Percentiles rank a stretch among this genome's conserved stretches.
Evolutionary conservation across 2,888 invertebrate species (phyloP).

Genomic region (Andrena bicolor): DNA sequence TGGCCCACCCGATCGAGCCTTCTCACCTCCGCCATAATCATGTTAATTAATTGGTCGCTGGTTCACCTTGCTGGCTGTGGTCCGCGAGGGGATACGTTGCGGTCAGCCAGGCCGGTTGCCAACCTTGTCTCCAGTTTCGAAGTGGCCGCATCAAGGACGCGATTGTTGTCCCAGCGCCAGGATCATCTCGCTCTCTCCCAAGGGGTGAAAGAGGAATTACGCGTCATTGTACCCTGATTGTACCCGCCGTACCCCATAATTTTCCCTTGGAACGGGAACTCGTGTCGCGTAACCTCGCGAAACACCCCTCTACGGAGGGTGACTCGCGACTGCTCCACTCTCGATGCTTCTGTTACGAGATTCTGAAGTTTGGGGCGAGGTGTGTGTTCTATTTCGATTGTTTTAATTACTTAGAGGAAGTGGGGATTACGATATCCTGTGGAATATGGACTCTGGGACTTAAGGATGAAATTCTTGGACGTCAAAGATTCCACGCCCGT

Average conservation of each 20-base stretch:
- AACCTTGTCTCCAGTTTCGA: slow-evolving; percentile 46
- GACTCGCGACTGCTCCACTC: too few species aligned
- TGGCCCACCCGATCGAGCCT: slow-evolving; percentile 60
- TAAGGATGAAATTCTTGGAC: too few species aligned
- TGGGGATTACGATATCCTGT: too few species aligned
- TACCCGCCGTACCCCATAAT: not conserved
- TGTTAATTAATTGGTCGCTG: slow-evolving; percentile 68
- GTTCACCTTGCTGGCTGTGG: slow-evolving; percentile 59
- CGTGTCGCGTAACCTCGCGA: not conserved
- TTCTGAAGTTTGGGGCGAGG: too few species aligned
- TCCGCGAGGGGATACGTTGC: slow-evolving; percentile 59
- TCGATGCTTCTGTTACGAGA: too few species aligned
- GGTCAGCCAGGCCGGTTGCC: slow-evolving; percentile 52
- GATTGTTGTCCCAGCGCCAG: slow-evolving; percentile 42
- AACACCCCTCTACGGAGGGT: not conserved
- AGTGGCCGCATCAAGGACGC: slow-evolving; percentile 29
- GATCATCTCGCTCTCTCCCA: slow-evolving; percentile 29
- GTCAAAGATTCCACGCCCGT: too few species aligned
- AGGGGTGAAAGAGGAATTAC: slow-evolving; percentile 28
- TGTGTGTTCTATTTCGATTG: too few species aligned
- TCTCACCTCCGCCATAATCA: slow-evolving; percentile 69
- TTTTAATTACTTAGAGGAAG: too few species aligned
- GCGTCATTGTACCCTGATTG: slow-evolving; percentile 20
- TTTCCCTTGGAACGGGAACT: not conserved
- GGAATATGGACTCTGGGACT: too few species aligned